Evolutionary conservation across 2,888 invertebrate genomes (phyloP), one percentile per base, ranked within the genome.

Genomic region (Eumacrocentrus americanus): DNA sequence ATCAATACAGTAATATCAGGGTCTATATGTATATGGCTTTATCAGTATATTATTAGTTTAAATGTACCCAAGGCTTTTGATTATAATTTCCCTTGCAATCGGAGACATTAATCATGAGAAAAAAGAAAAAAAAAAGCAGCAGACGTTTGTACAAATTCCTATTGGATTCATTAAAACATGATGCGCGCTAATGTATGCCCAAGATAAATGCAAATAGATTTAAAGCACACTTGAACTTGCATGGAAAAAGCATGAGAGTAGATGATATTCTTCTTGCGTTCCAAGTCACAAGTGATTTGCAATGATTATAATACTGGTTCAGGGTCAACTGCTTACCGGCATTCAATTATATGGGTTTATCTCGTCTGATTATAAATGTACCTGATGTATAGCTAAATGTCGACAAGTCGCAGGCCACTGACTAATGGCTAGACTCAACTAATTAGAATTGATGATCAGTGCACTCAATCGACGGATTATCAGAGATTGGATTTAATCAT

Each of bases 221-320:
- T 37, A 37, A 25, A 23, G 16, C 4, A 50, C 5, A 20, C 9
- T 1, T 5, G 37, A 37, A 37, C n/a, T 37, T n/a, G 18, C 11
- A 22, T 11, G 6, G 4, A 38, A 38, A 14, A 38, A 4, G n/a
- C 7, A 9, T 20, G 22, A 22, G n/a, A 22, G 1, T 35, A 20
- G 22, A 20, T 11, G 22, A 37, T 38, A 38, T 22, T 12, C 22
- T 14, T 35, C 23, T 44, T 3, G 35, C 37, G 9, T 38, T 55
- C 11, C 34, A 46, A 16, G 20, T 55, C 14, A 18, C 16, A 34
- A 34, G 20, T 51, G 50, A 55, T 35, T 44, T 22, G 11, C 20
- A 35, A 46, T 55, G 20, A 55, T 55, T 55, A 52, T 34, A 50
- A 35, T 38, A 52, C 46, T 46, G 25, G 35, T 55, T 55, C 55